A percentile compares a stretch with the other conserved stretches of the same genome.
Conservation (phyloP, 1,140 invertebrate species). For the Drosophila nasuta region DNA sequence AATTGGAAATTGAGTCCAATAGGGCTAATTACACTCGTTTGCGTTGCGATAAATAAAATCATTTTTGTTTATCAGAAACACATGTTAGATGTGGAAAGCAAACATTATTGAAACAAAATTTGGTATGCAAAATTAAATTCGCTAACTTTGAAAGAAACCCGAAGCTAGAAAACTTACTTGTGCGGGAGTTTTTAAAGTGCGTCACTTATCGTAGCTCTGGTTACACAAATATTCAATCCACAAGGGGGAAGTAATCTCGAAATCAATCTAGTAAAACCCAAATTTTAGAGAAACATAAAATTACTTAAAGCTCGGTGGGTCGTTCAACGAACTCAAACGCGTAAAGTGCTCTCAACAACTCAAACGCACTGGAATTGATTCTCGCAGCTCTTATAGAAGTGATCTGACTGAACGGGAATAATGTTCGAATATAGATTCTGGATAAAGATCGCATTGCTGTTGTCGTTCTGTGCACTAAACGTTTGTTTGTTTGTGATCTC, state of each 20-base stretch:
- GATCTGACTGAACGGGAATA: neutral
- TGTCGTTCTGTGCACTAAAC: constrained; percentile 16
- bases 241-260: constrained; percentile 24
- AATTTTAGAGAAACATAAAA: constrained; percentile 19
- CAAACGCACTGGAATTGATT: constrained; percentile 37
- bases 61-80: no score
- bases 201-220: neutral
- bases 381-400: no score
- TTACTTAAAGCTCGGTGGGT: constrained; percentile 29
- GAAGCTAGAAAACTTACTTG: no score
- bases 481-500: constrained; percentile 57
- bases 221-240: constrained; percentile 5
- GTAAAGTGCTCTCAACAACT: constrained; percentile 66
- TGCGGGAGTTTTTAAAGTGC: no score
- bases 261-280: constrained; percentile 56
- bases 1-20: no score
- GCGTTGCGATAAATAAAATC: no score
- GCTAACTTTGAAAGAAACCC: no score
- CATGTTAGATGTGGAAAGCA: no score
- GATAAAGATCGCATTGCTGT: constrained; percentile 15
- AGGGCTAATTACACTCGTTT: no score
- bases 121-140: no score
- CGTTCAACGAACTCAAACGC: constrained; percentile 49
- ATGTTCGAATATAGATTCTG: constrained; percentile 26
- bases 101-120: no score